These are phyloP conservation scores for Orientallactaga bullata DNA, from an alignment of 2,113 vertebrate genomes.

Conservation along the genomic window DNA sequence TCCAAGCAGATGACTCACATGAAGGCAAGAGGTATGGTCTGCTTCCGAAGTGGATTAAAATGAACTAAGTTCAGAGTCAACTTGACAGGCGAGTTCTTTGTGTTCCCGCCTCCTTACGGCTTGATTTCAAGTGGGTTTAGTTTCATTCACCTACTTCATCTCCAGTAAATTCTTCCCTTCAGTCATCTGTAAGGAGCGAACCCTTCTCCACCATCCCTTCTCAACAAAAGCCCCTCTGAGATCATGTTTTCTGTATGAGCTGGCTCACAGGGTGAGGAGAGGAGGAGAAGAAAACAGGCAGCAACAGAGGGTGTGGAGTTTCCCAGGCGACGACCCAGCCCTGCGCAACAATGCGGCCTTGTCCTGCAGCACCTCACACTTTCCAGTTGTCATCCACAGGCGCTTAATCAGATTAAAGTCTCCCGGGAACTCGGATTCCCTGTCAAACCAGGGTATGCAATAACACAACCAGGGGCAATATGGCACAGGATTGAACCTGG, in stretches of 20 bases:
- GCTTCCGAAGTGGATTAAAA: conserved; percentile 22
- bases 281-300: not conserved
- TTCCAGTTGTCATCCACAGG: conserved; percentile 41
- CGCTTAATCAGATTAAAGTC: conserved; percentile 76
- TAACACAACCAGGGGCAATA: not conserved
- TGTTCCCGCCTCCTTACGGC: not conserved
- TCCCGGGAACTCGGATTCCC: conserved; percentile 67
- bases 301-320: not conserved
- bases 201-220: not conserved
- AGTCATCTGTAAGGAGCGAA: conserved; percentile 17
- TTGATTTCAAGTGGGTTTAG: not conserved
- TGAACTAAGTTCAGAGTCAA: conserved; percentile 9
- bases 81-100: not conserved
- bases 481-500: not conserved
- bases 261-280: not conserved
- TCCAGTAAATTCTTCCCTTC: conserved; percentile 54
- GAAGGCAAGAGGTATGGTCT: not conserved
- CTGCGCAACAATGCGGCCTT: not conserved
- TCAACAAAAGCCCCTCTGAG: conserved; percentile 51
- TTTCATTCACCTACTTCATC: conserved; percentile 51
- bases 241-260: conserved; percentile 9
- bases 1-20: not conserved
- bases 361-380: conserved; percentile 6
- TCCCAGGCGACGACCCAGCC: conserved; percentile 10
- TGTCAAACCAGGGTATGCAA: conserved; percentile 68